Base-by-base conservation (phyloP, 2,797 vertebrate genomes). In the Hozukius guyotensis region DNA sequence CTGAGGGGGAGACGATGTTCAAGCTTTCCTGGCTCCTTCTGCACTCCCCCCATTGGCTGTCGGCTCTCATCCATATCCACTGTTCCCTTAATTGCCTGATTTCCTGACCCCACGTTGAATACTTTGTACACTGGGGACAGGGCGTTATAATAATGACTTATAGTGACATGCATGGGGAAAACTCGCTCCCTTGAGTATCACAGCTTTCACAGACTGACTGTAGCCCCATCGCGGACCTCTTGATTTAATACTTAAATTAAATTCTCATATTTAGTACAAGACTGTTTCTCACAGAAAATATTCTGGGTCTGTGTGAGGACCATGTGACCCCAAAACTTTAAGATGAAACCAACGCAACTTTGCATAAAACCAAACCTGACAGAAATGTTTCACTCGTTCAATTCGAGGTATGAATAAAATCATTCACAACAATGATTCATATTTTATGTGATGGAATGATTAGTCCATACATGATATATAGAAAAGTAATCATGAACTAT, bases 31-130 rank as follows among this genome's bases (percentile, higher is more conserved):
- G 68, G 71, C 75, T 91, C 89, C 88, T 90, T 92, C 89, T 91
- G 90, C 80, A 69, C 81, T 90, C 86, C 91, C 91, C 66, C 92
- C 92, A 90, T 87, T 91, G 87, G 85, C 80, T 94, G 94, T 95
- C 93, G 55, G 76, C 78, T 94, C 88, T 83, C 83, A 93, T 95
- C 81, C 83, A 70, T 77, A 53, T 93, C 89, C 82, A 80, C 85
- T 18, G 75, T 81, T 72, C 70, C 82, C 65, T 73, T 95, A 93
- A 94, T 94, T 93, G 91, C 83, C 84, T 87, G 88, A 84, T 93
- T 93, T 91, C 69, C 80, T 86, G 80, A 85, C 82, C 89, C 79
- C 76, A 76, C 38, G 66, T 80, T 86, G 86, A 88, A 84, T 81
- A 82, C 88, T 88, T 88, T 84, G 82, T 77, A 42, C 18, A 62